Evolutionary conservation across 35 echinoderm and acorn worm genomes (phyloP).

Genomic region (Strongylocentrotus purpuratus): DNA sequence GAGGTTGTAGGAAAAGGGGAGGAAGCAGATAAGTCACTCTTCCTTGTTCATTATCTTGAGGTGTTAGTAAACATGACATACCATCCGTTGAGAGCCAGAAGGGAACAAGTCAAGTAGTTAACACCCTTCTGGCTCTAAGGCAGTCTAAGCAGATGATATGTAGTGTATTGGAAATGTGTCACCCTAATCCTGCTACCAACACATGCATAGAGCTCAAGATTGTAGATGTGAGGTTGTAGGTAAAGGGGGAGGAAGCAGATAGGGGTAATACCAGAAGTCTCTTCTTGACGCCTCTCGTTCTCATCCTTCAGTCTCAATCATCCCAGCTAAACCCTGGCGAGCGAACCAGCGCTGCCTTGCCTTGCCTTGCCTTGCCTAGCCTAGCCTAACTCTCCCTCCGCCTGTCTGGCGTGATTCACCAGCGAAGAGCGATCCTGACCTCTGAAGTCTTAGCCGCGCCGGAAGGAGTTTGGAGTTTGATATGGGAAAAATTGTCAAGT

Average conservation of each 20-base stretch:
- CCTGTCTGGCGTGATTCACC: background rate
- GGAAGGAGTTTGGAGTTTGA: constrained; percentile 32
- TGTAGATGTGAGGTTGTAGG: background rate
- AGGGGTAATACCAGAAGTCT: background rate
- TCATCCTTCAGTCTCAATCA: background rate
- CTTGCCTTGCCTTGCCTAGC: no score
- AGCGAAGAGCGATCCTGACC: background rate
- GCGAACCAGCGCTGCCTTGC: background rate
- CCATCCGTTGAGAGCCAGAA: no score
- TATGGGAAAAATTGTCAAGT: constrained; percentile 18
- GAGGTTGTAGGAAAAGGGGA: background rate
- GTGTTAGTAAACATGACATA: no score
- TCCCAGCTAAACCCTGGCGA: background rate
- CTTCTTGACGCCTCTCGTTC: background rate
- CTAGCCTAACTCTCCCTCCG: no score
- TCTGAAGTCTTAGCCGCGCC: background rate
- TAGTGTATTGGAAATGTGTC: no score
- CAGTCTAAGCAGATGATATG: no score
- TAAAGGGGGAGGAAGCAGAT: background rate
- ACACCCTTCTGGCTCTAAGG: background rate
- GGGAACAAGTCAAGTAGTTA: no score
- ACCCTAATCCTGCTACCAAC: background rate
- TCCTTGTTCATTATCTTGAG: no score
- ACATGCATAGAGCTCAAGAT: background rate
- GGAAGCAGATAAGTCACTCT: constrained; percentile 42